Base-by-base conservation (phyloP, 2,888 invertebrate species). In the Neuroscelio doddi region DNA sequence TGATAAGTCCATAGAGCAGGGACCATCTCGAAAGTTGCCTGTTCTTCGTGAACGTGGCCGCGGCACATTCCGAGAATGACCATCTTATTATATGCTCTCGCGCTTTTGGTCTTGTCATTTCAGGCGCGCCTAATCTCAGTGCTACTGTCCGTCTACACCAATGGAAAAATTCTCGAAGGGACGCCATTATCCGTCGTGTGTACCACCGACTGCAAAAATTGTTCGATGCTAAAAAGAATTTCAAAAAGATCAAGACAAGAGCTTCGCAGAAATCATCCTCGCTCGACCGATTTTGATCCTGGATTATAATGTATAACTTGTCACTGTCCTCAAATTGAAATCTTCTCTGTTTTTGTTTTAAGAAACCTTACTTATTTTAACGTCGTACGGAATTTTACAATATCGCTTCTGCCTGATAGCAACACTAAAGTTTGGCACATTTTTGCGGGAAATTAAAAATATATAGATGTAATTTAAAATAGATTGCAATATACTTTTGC, bases 51-150 rank as follows among this genome's bases (percentile, higher is more conserved):
- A 5, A 21, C 21, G 5, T 21, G 21, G 21, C 30, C 9, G 30
- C 36, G 36, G 16, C 55, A 63, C 72, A 69, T 79, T 77, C 79
- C 74, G 34, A 68, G 78, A 77, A 79, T 67, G 71, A 58, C 45
- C 64, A 46, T 39, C 71, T 76, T 70, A 72, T 75, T 72, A 73
- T 38, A 51, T 39, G 61, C 41, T 34, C 21, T 15, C 24, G 51
- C 59, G 52, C 62, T 68, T 64, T 69, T 68, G 50, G 55, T 66
- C 64, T 65, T 71, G 75, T 74, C 75, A 68, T 75, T 78, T 73
- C 34, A 42, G 55, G 32, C 34, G 21, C 32, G 36, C 5, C 61
- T 66, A 39, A 55, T 63, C 21, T 55, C 24, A 41, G 46, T 42
- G 62, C 61, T 59, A 58, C 59, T 55, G 56, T 59, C 50, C 9